Evolutionary conservation across 2,113 vertebrate species (phyloP).

Genomic region (Cyprinus carpio): DNA sequence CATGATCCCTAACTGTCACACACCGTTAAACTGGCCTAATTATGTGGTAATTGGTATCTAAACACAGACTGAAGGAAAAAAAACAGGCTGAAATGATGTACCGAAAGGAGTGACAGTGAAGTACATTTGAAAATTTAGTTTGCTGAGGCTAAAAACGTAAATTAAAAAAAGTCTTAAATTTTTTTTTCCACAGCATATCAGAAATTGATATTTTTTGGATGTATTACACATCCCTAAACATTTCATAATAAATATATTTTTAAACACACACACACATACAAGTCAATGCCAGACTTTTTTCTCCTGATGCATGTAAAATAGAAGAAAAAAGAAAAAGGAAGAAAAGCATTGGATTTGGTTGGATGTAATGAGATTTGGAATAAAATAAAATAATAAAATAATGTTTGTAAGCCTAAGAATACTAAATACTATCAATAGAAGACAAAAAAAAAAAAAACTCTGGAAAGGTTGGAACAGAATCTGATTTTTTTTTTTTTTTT

Average conservation of each 20-base stretch:
- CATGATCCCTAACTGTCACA: slow-evolving; percentile 34
- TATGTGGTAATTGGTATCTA: slow-evolving; percentile 54
- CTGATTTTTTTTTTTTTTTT: no score
- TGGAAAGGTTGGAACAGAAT: no score
- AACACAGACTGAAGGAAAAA: slow-evolving; percentile 42
- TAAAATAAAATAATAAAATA: no score
- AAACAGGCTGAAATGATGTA: background rate
- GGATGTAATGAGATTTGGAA: background rate
- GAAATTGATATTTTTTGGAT: background rate
- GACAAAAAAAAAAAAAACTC: no score
- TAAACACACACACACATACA: background rate
- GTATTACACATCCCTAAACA: background rate
- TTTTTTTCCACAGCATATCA: background rate
- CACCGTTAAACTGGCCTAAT: slow-evolving; percentile 22
- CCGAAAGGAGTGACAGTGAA: background rate
- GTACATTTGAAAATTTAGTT: background rate
- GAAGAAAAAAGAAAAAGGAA: background rate
- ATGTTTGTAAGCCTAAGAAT: no score
- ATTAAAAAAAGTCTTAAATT: background rate
- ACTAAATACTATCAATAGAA: no score
- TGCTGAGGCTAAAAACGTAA: background rate
- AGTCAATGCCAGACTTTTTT: background rate
- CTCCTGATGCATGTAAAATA: background rate
- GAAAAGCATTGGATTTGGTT: no score
- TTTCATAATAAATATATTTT: background rate